Evolutionary conservation across 2,888 invertebrate genomes (phyloP).

Genomic region (Tetranychus piercei): DNA sequence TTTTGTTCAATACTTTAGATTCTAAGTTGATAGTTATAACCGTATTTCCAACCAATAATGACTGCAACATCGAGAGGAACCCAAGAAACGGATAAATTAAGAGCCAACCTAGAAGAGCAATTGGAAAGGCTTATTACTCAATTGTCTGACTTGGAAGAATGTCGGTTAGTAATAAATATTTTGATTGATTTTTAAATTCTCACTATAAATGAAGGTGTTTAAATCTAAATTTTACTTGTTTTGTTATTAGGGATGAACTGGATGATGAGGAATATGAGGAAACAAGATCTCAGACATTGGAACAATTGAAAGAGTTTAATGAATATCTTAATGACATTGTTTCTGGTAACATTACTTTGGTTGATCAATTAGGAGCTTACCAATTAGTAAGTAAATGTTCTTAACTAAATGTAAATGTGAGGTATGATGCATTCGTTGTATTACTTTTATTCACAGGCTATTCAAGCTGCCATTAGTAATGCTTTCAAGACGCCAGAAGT

Average conservation of each 20-base stretch:
- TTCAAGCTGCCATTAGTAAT: slow-evolving; percentile 51
- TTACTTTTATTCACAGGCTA: slow-evolving; percentile 38
- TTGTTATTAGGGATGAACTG: slow-evolving; percentile 41
- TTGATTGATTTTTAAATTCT: background rate
- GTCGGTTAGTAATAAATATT: slow-evolving; percentile 37
- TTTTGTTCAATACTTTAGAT: no score
- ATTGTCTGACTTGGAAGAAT: slow-evolving; percentile 48
- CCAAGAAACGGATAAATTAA: slow-evolving; percentile 45
- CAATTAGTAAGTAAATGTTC: slow-evolving; percentile 40
- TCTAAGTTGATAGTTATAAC: no score
- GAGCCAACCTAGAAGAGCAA: slow-evolving; percentile 47
- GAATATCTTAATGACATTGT: slow-evolving; percentile 43
- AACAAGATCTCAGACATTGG: slow-evolving; percentile 48
- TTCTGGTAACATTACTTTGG: slow-evolving; percentile 46
- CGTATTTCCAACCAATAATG: background rate
- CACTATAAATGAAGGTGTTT: background rate
- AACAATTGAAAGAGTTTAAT: slow-evolving; percentile 50
- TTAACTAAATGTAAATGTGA: background rate
- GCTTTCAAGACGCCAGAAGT: slow-evolving; percentile 57
- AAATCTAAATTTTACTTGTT: background rate
- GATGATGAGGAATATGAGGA: slow-evolving; percentile 47
- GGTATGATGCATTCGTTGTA: no score
- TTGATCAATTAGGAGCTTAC: slow-evolving; percentile 46
- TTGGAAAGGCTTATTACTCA: slow-evolving; percentile 49
- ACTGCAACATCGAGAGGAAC: slow-evolving; percentile 36